Base-by-base conservation (phyloP, 2,888 invertebrate species). In the Watsonalla binaria region DNA sequence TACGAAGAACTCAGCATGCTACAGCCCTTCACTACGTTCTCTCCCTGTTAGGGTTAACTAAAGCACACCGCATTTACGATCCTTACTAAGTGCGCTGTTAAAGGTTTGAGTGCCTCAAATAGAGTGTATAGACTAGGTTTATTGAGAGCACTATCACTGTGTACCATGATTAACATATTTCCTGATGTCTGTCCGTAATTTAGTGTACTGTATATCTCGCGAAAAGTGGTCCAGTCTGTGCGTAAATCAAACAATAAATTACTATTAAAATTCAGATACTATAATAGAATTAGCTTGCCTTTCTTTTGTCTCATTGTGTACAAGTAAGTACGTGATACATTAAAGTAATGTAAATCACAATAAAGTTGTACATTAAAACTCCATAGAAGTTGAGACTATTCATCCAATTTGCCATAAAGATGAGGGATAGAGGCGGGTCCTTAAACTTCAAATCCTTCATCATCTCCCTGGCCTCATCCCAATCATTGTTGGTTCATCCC, bases 71-170 rank as follows among this genome's bases (percentile, higher is more conserved):
- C 11, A 58, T 83, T 84, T 81, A 84, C 76, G 72, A 72, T 63
- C 73, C 69, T 74, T 78, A 75, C 76, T 72, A 75, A 76, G 74
- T 80, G 72, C 74, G 77, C 72, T 72, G 73, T 84, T 76, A 83
- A 78, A 72, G 75, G 72, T 78, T 82, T 82, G 68, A 75, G 60
- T 68, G 56, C 74, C 57, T 54, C 62, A 55, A 66, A 68, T 68
- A 66, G 55, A 59, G 58, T 55, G 59, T 59, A 62, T 63, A 58
- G 52, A 57, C 58, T 59, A 51, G 54, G 57, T 60, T 58, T 62
- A 65, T 63, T 65, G 54, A 51, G 47, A 55, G 58, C 9, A 37
- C 37, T 49, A 49, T 49, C 49, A 49, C 56, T 63, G 64, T 67
- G 62, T 60, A 15, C 49, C 51, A 59, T 61, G 67, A 72, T 72